Evolutionary conservation across 2,888 invertebrate genomes (phyloP).

Genomic region (Colostygia pectinataria): DNA sequence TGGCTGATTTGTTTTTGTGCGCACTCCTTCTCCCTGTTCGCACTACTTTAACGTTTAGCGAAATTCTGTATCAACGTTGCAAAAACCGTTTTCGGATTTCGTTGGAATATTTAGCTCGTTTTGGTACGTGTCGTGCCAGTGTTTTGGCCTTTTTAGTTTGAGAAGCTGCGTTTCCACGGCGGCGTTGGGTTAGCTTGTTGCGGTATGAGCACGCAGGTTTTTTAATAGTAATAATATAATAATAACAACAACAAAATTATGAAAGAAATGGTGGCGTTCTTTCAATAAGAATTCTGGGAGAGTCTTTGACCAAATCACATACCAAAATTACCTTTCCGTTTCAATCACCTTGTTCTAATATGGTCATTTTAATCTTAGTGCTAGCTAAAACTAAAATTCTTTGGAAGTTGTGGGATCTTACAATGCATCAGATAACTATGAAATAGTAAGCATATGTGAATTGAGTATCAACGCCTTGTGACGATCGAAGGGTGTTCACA

Average conservation of each 20-base stretch:
- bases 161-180: no score
- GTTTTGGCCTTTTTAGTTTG: slow-evolving; percentile 17
- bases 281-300: no score
- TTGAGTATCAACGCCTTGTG: slow-evolving; percentile 34
- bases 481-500: slow-evolving; percentile 57
- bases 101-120: slow-evolving; percentile 51
- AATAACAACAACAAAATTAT: no score
- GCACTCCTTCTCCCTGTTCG: slow-evolving; percentile 68
- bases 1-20: slow-evolving; percentile 71
- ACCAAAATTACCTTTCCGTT: no score
- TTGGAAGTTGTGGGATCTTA: neutral
- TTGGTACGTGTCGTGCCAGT: slow-evolving; percentile 49
- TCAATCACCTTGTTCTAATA: no score
- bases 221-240: no score
- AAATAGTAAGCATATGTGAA: slow-evolving; percentile 10
- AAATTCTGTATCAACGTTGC: slow-evolving; percentile 54
- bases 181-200: no score
- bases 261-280: no score
- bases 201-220: no score
- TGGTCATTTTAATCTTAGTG: no score
- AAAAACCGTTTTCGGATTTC: slow-evolving; percentile 61
- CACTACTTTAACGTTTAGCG: slow-evolving; percentile 66
- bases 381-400: no score
- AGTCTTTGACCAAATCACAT: no score
- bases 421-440: slow-evolving; percentile 1